These are phyloP conservation scores for Parasteatoda tepidariorum DNA, from an alignment of 1,140 invertebrate genomes.

Conservation along the genomic window DNA sequence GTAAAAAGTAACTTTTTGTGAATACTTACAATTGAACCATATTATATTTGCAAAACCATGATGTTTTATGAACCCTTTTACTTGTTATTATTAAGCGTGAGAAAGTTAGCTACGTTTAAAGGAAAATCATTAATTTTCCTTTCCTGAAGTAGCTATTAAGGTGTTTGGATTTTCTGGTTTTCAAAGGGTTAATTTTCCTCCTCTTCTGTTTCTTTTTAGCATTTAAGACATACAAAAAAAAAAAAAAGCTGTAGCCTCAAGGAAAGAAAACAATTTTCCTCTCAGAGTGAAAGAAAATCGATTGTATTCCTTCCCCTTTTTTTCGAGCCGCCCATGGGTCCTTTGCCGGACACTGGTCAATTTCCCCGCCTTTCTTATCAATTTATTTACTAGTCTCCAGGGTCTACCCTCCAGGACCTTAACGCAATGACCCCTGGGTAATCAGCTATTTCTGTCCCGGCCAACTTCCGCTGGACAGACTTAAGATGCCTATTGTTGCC, in stretches of 20 bases:
- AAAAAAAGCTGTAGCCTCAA: not conserved
- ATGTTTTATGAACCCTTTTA: too few relatives aligned
- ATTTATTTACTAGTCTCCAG: constrained; percentile 57
- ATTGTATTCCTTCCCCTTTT: constrained; percentile 25
- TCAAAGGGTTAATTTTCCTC: too few relatives aligned
- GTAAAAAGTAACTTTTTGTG: too few relatives aligned
- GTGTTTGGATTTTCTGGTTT: too few relatives aligned
- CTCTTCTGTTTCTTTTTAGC: constrained; percentile 44
- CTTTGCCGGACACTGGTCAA: constrained; percentile 56
- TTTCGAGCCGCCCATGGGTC: constrained; percentile 40
- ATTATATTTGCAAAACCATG: too few relatives aligned
- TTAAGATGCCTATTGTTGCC: constrained; percentile 60
- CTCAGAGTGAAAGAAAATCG: constrained; percentile 51
- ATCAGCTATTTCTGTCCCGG: constrained; percentile 59
- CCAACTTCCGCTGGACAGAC: constrained; percentile 58
- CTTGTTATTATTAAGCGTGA: too few relatives aligned
- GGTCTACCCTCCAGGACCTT: constrained; percentile 54
- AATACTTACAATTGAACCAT: too few relatives aligned
- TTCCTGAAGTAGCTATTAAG: too few relatives aligned
- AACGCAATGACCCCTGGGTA: constrained; percentile 59
- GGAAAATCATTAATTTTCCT: too few relatives aligned
- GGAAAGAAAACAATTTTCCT: constrained; percentile 24
- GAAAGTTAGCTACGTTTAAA: too few relatives aligned
- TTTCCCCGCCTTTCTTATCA: constrained; percentile 61
- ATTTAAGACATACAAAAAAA: constrained; percentile 5